Conservation (phyloP, 2,113 vertebrate species). For the Crypturellus undulatus region DNA sequence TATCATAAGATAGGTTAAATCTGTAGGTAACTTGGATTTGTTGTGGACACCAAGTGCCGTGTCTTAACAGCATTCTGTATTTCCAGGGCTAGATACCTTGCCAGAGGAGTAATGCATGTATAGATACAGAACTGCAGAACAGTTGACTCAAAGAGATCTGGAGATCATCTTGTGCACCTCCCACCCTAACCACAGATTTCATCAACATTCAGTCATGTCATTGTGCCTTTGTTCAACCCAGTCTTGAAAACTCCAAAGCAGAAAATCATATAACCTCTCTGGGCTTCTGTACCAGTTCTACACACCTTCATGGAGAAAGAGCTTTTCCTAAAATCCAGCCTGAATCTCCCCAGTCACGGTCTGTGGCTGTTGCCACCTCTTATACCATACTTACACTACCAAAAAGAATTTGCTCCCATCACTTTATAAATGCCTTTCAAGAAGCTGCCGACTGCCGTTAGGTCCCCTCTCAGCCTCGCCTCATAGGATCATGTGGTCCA, state of each 20-base stretch:
- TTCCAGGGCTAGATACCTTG: neutral
- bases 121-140: neutral
- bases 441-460: neutral
- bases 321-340: neutral
- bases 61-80: neutral
- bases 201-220: neutral
- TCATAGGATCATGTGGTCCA: neutral
- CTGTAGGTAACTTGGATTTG: neutral
- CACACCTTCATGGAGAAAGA: neutral
- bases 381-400: neutral
- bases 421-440: neutral
- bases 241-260: neutral
- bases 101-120: neutral
- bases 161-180: neutral
- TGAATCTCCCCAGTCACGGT: neutral
- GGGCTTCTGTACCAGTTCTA: neutral
- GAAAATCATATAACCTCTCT: neutral
- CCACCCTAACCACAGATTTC: neutral
- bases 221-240: neutral
- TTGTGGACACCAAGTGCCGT: neutral
- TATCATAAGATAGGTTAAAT: neutral
- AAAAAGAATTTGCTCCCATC: neutral
- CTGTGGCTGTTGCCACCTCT: neutral
- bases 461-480: neutral
- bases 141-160: neutral